Evolutionary conservation across 2,113 vertebrate species (phyloP), one percentile per base, ranked within the genome.

Genomic region (Spizaetus ornatus): DNA sequence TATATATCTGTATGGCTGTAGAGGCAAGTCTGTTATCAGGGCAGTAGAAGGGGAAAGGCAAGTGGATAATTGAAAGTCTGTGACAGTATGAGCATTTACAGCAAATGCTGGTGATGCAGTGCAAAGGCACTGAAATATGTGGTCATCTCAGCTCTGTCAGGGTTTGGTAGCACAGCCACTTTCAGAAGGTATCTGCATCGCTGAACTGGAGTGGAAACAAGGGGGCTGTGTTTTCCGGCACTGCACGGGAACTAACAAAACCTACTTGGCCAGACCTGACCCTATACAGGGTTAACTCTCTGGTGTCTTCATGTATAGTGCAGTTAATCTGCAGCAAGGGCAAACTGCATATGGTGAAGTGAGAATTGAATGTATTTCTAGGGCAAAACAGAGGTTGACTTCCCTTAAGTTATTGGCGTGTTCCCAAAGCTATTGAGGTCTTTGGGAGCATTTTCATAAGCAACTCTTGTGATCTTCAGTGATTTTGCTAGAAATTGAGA

Each of bases 401-500:
- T 55, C 6, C 21, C 61, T 67, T 65, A n/a, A 77, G n/a, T 86
- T 76, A 43, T 9, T 69, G 36, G 48, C 0, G 0, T 38, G 29
- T 80, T 94, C 43, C 26, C 36, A 86, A 81, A 89, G 7, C 42
- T n/a, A 27, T 4, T 27, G 31, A 82, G 32, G 26, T 52, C 18
- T 63, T 42, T 29, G 53, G n/a, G 13, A 45, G 6, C 14, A 27
- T 92, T 95, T 90, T 86, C 31, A 73, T 6, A 40, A 53, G 34
- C 10, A 38, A 31, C 45, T 84, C 38, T 78, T 71, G 29, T 45
- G 18, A 62, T 73, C 58, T 83, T 77, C 42, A 77, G 62, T 53
- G 38, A n/a, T 50, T 90, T 73, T 94, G 34, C 53, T 66, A 42
- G 76, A 77, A 88, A 66, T 18, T 62, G 38, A 42, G 34, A 42